Conservation (phyloP, 2,113 vertebrate species). For the Oreamnos americanus region DNA sequence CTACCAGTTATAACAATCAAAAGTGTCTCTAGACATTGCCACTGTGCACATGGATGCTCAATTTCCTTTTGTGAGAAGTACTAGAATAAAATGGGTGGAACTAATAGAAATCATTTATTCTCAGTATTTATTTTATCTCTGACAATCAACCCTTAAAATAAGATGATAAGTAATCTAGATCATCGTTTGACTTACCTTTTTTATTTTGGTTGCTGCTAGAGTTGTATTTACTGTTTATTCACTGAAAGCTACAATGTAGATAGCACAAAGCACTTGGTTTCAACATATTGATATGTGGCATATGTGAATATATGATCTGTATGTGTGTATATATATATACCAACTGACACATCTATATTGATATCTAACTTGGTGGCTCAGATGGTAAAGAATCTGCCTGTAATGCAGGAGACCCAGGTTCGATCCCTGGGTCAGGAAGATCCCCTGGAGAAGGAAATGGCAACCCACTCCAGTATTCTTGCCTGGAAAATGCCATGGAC, state of each 20-base stretch:
- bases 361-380: not conserved
- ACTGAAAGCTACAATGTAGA: not conserved
- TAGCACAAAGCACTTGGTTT: not conserved
- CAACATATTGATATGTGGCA: not conserved
- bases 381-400: not conserved
- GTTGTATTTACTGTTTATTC: not conserved
- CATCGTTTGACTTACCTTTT: not conserved
- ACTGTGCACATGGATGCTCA: not conserved
- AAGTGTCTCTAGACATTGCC: not conserved
- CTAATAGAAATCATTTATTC: not conserved
- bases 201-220: not conserved
- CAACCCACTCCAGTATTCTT: not conserved
- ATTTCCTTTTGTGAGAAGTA: not conserved
- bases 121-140: not conserved
- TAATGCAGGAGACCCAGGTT: not conserved
- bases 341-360: not conserved
- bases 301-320: not conserved
- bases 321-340: not conserved
- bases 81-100: not conserved
- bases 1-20: not conserved
- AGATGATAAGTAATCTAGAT: not conserved
- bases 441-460: not conserved
- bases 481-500: not conserved
- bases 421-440: rapidly evolving
- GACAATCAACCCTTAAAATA: not conserved